Base-by-base conservation (phyloP, 2,888 invertebrate genomes). In the Cremastinae sp. region DNA sequence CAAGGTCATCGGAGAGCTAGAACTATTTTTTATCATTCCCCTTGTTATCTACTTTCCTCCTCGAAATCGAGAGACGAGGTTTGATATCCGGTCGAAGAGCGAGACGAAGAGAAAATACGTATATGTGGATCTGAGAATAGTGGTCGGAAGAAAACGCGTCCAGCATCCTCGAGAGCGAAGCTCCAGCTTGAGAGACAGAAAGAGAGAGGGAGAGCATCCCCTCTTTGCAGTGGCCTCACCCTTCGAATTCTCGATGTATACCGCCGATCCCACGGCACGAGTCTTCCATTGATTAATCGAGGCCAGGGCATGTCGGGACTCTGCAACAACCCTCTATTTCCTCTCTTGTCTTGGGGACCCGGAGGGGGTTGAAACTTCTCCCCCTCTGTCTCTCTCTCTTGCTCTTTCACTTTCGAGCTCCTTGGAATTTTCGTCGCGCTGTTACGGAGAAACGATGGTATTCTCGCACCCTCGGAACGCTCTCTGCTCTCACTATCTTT, bases 241-340 rank as follows among this genome's bases (percentile, higher is more conserved):
- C 80, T 79, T 81, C 83, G 80, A 80, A 80, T 79, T 75, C 80
- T 78, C 80, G 74, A 79, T 79, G 28, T 28, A 28, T 83, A 77
- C 84, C 82, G 78, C 68, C 74, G 77, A 84, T 82, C 82, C 81
- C 80, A 80, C 80, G 22, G 81, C 81, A 55, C 70, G 71, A 62
- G 68, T 78, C 80, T 70, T 81, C 84, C 86, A 87, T 87, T 87
- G 87, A 88, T 88, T 88, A 88, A 88, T 88, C 86, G 88, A 86
- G 82, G 82, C 84, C 80, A 84, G 82, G 28, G 84, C 88, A 88
- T 86, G 87, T 87, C 84, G 84, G 78, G 85, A 87, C 87, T 87
- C 81, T 84, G 85, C 84, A 85, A 86, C 85, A 87, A 69, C 85
- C 86, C 87, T 86, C 85, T 80, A 86, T 85, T 87, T 87, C 85